Evolutionary conservation across 2,113 vertebrate species (phyloP).

Genomic region (Scomber scombrus): DNA sequence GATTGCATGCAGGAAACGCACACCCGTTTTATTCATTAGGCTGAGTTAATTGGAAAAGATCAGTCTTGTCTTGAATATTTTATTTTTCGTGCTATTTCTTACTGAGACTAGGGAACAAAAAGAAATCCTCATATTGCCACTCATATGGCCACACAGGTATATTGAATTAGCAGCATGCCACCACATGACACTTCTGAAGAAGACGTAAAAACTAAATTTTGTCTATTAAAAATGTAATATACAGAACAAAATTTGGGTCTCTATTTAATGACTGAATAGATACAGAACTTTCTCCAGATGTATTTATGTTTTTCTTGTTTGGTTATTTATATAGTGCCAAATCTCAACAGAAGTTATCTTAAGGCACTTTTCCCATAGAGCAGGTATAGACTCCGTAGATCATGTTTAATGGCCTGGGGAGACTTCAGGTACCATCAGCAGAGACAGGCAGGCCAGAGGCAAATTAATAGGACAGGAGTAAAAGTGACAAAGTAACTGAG

Average conservation of each 20-base stretch:
- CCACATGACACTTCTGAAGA: neutral
- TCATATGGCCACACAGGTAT: neutral
- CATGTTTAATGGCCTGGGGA: constrained; percentile 39
- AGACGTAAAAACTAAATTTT: neutral
- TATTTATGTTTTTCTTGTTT: no score
- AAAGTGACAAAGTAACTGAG: constrained; percentile 37
- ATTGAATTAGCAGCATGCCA: neutral
- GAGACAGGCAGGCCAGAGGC: constrained; percentile 41
- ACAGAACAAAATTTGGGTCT: neutral
- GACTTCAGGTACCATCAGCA: constrained; percentile 44
- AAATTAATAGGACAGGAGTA: constrained; percentile 40
- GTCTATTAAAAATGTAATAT: neutral
- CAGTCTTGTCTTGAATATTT: neutral
- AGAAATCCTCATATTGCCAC: constrained; percentile 4
- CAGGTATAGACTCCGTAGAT: no score
- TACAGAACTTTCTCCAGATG: neutral
- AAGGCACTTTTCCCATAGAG: no score
- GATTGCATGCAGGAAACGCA: neutral
- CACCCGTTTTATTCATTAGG: neutral
- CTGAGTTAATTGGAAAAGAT: neutral
- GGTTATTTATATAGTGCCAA: no score
- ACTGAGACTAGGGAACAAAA: neutral
- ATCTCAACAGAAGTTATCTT: no score
- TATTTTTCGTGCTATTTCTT: neutral
- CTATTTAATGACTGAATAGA: neutral